Evolutionary conservation across 2,888 invertebrate species (phyloP), one percentile per base, ranked within the genome.

Genomic region (Himalopsyche tibetana): DNA sequence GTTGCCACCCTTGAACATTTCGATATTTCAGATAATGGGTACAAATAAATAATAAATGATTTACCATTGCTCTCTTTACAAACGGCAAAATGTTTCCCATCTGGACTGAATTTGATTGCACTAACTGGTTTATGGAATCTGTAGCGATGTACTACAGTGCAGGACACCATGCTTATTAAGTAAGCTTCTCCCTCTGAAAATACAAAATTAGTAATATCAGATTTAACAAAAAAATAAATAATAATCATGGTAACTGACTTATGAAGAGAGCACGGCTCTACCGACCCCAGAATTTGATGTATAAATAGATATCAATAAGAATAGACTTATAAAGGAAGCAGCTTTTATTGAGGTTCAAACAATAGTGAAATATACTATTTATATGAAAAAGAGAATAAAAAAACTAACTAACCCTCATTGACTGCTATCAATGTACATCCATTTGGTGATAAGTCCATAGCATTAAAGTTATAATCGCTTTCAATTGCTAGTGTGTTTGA

Each of bases 21-120:
- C 3, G 8, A 5, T 8, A 42, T 42, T 42, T 5, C 5, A 15
- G 28, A 19, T 4, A 80, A 40, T 80, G n/a, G 15, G 15, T 80
- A 40, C 9, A 45, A 45, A 17, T 15, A 40, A 40, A 80, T 83
- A 45, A 17, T 15, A 40, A 40, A 80, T 83, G 55, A 88, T 88
- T 90, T 92, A 96, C 96, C 96, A 91, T 95, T 95, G 90, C 96
- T 96, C 90, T 96, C 96, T 91, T 97, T 96, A 74, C 98, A 97
- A 15, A 97, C 96, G 0, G 98, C 99, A 93, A 99, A 97, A 90
- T 97, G 96, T 93, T 96, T 96, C 38, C 98, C 98, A 93, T 99
- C 96, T 0, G 99, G 99, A 90, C 99, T 99, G 91, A 99, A 99
- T 90, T 95, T 95, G 0, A 99, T 94, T 83, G 95, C 95, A 89